Conservation (phyloP, 2,797 vertebrate species). For the Ispidina picta region DNA sequence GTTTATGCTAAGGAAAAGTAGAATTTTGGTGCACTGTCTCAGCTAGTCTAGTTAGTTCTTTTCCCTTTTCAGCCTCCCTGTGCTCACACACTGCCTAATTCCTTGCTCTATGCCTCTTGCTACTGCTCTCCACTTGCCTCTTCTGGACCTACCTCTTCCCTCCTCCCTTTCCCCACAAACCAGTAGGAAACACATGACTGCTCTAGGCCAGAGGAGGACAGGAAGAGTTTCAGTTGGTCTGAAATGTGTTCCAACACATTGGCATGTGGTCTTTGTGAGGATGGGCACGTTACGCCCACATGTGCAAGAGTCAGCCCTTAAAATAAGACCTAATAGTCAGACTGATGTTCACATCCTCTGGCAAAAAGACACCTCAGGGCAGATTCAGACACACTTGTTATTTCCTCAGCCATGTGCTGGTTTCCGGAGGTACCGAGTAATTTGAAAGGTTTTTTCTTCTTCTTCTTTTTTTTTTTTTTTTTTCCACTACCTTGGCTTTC, state of each 20-base stretch:
- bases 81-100: neutral
- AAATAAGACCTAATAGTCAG: neutral
- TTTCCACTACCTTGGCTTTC: neutral
- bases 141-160: no score
- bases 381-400: neutral
- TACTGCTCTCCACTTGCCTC: neutral
- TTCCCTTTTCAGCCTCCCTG: neutral
- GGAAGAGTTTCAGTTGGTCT: neutral
- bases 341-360: neutral
- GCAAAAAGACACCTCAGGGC: neutral
- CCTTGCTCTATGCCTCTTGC: neutral
- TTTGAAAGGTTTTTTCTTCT: neutral
- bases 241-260: neutral
- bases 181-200: neutral
- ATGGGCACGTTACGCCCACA: fast-evolving
- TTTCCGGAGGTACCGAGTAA: neutral
- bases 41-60: neutral
- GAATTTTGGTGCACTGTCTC: neutral
- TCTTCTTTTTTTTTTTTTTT: neutral
- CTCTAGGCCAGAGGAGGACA: neutral
- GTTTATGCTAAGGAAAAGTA: neutral
- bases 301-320: neutral
- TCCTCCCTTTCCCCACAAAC: neutral
- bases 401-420: neutral
- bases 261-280: neutral